Conservation (phyloP, 2,888 invertebrate genomes). For the Agapostemon virescens region DNA sequence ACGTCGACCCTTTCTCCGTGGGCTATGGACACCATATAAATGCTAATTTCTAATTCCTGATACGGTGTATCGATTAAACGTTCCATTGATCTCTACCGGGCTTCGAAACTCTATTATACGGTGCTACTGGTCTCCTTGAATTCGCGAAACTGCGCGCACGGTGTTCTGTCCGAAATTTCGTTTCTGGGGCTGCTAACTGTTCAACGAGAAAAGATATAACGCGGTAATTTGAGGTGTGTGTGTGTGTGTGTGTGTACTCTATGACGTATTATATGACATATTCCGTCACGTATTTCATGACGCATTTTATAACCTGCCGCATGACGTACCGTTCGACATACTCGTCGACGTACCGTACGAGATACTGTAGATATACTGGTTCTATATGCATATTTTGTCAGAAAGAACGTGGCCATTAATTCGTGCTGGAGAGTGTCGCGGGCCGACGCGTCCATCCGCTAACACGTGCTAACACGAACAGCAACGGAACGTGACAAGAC, state of each 20-base stretch:
- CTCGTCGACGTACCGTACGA: too few relatives aligned
- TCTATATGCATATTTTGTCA: too few relatives aligned
- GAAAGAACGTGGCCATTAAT: not conserved
- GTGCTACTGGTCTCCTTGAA: not conserved
- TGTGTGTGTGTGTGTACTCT: too few relatives aligned
- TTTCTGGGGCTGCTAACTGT: not conserved
- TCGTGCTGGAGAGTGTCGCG: not conserved
- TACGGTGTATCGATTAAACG: not conserved
- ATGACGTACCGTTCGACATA: too few relatives aligned
- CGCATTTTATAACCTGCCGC: too few relatives aligned
- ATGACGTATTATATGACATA: too few relatives aligned
- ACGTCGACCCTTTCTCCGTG: not conserved
- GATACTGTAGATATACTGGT: too few relatives aligned
- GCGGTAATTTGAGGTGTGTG: too few relatives aligned
- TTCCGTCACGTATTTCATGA: too few relatives aligned
- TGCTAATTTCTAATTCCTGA: slow-evolving; percentile 1
- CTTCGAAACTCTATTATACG: not conserved
- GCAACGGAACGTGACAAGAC: too few relatives aligned
- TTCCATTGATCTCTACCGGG: not conserved
- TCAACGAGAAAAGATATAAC: too few relatives aligned
- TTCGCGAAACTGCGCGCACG: not conserved
- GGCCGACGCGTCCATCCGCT: not conserved
- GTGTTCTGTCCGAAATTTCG: not conserved
- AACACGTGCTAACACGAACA: slow-evolving; percentile 6
- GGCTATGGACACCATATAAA: not conserved